Percentiles rank a stretch among this genome's conserved stretches.
These are phyloP conservation scores for Rotaria magnacalcarata DNA, from an alignment of 2,888 invertebrate genomes.

Conservation along the genomic window DNA sequence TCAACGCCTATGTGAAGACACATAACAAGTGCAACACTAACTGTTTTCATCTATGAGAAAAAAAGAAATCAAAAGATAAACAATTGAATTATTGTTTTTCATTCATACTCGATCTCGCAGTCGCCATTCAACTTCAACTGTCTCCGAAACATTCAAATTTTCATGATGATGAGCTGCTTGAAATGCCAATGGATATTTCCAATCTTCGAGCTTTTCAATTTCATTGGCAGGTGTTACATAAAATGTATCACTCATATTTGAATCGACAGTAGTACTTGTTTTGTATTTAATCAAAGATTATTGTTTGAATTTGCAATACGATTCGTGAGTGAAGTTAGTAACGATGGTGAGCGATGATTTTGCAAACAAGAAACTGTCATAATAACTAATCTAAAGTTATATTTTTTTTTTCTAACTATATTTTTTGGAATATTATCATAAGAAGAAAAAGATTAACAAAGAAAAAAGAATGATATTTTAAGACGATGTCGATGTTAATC, in stretches of 20 bases:
- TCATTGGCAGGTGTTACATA: background rate
- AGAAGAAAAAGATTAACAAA: background rate
- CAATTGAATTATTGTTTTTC: background rate
- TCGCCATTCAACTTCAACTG: slow-evolving; percentile 17
- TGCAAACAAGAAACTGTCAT: background rate
- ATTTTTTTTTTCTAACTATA: no score
- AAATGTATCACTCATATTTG: background rate
- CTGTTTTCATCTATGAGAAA: slow-evolving; percentile 81
- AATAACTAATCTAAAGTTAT: background rate
- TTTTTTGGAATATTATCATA: background rate
- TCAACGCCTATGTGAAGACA: slow-evolving; percentile 99
- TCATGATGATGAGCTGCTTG: background rate
- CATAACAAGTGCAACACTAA: slow-evolving; percentile 90
- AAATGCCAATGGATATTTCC: slow-evolving; percentile 7
- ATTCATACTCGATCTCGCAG: slow-evolving; percentile 13
- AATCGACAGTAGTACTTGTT: background rate
- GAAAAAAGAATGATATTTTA: background rate
- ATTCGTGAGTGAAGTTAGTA: background rate
- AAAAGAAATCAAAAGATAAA: background rate
- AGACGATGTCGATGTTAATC: background rate
- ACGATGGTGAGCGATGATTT: background rate
- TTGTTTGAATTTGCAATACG: background rate
- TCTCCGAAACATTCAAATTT: background rate
- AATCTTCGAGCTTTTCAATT: slow-evolving; percentile 17
- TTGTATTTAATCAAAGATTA: background rate